These are phyloP conservation scores for Tupaia chinensis DNA, from an alignment of 2,113 vertebrate species.

Conservation along the genomic window DNA sequence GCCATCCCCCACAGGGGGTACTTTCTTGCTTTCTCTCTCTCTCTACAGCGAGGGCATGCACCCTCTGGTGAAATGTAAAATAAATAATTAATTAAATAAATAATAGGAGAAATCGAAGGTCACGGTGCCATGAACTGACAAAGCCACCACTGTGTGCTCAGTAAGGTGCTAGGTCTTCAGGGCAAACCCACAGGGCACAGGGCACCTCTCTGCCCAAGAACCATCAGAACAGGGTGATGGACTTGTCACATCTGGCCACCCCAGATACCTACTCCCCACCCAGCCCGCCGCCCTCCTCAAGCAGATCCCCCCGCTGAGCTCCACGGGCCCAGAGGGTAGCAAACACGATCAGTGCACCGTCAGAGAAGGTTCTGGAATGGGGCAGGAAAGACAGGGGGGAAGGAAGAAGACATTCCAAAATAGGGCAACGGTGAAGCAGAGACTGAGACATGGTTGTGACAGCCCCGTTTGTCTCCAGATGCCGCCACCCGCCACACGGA, in stretches of 20 bases:
- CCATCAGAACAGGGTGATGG: not conserved
- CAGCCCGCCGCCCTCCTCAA: rapidly evolving
- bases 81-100: not conserved
- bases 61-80: too few relatives aligned
- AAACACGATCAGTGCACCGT: not conserved
- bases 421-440: not conserved
- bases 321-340: not conserved
- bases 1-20: too few relatives aligned
- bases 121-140: rapidly evolving
- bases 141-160: rapidly evolving
- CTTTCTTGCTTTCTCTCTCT: too few relatives aligned
- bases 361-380: not conserved
- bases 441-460: rapidly evolving
- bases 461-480: rapidly evolving
- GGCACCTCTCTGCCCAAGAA: not conserved
- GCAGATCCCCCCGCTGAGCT: not conserved
- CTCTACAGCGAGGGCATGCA: too few relatives aligned
- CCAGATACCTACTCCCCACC: not conserved
- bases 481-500: rapidly evolving
- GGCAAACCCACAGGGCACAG: rapidly evolving
- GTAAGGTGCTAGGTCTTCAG: rapidly evolving
- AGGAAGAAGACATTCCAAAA: not conserved
- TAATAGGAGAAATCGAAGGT: too few relatives aligned
- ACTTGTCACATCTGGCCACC: not conserved
- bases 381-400: not conserved